phyloP scores from a whole-genome alignment of 2,113 vertebrate genomes.

The Taurulus bubalis region DNA sequence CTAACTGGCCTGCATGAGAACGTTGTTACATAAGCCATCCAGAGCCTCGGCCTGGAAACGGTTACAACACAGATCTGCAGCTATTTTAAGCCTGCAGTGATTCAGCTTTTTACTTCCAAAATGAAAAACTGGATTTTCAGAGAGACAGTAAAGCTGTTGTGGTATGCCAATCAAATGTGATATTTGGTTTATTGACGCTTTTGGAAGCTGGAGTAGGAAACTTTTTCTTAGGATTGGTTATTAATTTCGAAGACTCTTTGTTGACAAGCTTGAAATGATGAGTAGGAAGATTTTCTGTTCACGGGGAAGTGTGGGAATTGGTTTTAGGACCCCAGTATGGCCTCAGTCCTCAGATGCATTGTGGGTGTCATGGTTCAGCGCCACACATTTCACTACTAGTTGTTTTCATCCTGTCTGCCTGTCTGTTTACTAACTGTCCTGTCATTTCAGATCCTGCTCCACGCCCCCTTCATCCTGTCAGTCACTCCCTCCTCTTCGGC shows the following conservation, averaged over 20 bases:
- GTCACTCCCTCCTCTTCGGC: too few species aligned
- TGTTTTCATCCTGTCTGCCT: too few species aligned
- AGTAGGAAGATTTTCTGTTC: background rate
- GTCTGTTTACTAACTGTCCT: too few species aligned
- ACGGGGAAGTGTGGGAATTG: background rate
- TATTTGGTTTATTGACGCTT: background rate
- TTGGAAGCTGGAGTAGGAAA: background rate
- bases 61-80: constrained; percentile 35
- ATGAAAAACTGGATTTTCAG: constrained; percentile 1
- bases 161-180: background rate
- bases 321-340: background rate
- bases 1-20: constrained; percentile 32
- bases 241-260: constrained; percentile 4
- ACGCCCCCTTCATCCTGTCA: too few species aligned
- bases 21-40: constrained; percentile 59
- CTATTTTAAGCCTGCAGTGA: constrained; percentile 60
- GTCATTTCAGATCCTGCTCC: too few species aligned
- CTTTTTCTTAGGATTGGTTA: background rate
- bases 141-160: background rate
- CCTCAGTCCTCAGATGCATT: background rate
- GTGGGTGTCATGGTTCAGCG: too few species aligned
- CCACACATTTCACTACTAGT: too few species aligned
- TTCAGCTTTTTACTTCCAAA: constrained; percentile 39
- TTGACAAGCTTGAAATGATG: background rate
- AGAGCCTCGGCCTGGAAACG: constrained; percentile 46